Evolutionary conservation across 2,797 vertebrate species (phyloP).

Genomic region (Labroides dimidiatus): DNA sequence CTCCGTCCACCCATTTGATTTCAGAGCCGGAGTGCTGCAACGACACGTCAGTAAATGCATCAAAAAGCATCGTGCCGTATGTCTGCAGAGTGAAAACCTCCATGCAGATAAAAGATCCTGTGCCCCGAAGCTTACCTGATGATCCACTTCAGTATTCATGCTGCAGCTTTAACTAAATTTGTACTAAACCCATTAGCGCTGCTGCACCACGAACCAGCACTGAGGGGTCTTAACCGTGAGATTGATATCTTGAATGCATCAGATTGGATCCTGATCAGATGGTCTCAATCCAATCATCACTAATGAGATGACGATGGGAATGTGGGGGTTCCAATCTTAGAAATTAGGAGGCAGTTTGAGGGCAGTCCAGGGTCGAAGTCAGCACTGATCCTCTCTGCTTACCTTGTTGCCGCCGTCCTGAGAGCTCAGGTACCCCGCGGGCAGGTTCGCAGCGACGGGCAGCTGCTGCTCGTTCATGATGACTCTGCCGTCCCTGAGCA

Average conservation of each 20-base stretch:
- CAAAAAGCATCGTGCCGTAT: not conserved
- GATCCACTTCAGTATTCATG: not conserved
- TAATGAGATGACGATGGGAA: conserved; percentile 36
- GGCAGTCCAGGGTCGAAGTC: not conserved
- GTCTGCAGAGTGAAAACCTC: not conserved
- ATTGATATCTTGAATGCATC: conserved; percentile 31
- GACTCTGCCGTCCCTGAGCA: conserved; percentile 94
- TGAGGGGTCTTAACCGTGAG: not conserved
- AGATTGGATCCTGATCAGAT: conserved; percentile 40
- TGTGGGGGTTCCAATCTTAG: not conserved
- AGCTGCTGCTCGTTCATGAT: conserved; percentile 91
- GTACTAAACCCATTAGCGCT: conserved; percentile 19
- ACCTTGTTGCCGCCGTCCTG: conserved; percentile 92
- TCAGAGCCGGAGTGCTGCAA: conserved; percentile 91
- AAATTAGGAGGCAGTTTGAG: conserved; percentile 4
- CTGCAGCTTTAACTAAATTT: conserved; percentile 13
- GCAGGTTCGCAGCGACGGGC: conserved; percentile 90
- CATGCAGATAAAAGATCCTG: not conserved
- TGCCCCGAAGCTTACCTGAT: not conserved
- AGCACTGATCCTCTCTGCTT: conserved; percentile 25
- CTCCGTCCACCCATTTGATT: conserved; percentile 97
- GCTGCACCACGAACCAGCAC: conserved; percentile 2
- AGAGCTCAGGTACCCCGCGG: conserved; percentile 89
- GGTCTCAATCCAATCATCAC: conserved; percentile 40
- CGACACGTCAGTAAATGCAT: conserved; percentile 5